phyloP scores from a whole-genome alignment of 2,113 vertebrate species.

The Dicaeum eximium region DNA sequence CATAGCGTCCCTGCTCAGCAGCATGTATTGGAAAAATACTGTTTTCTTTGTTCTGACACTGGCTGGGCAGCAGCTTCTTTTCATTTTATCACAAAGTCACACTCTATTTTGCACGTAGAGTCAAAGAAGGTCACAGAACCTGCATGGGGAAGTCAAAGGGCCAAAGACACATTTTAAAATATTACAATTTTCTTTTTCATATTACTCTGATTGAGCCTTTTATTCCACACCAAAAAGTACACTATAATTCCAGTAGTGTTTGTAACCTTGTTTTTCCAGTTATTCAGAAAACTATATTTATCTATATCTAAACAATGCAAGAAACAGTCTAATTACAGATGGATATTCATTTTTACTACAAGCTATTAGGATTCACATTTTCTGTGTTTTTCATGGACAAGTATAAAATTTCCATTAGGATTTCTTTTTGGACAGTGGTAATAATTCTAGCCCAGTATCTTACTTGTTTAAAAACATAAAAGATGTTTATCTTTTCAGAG shows the following conservation, averaged over 20 bases:
- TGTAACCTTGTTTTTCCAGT: background rate
- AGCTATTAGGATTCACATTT: background rate
- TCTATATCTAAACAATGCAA: background rate
- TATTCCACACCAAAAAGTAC: background rate
- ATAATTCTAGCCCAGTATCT: background rate
- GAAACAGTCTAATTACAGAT: background rate
- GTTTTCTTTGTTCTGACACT: background rate
- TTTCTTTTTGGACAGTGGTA: accelerated
- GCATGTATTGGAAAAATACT: background rate
- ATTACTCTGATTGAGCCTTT: background rate
- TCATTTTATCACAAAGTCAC: background rate
- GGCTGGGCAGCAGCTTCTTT: background rate
- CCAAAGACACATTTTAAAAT: background rate
- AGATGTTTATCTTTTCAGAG: background rate
- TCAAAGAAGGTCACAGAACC: background rate
- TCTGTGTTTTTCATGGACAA: background rate
- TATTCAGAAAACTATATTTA: background rate
- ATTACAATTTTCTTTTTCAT: background rate
- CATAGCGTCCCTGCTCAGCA: background rate
- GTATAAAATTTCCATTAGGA: background rate
- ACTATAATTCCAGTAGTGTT: background rate
- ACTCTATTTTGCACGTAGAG: background rate
- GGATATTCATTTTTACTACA: background rate
- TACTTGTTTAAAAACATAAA: background rate
- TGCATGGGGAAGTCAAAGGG: background rate